Evolutionary conservation across 2,797 vertebrate genomes (phyloP).

Genomic region (Morus bassanus): DNA sequence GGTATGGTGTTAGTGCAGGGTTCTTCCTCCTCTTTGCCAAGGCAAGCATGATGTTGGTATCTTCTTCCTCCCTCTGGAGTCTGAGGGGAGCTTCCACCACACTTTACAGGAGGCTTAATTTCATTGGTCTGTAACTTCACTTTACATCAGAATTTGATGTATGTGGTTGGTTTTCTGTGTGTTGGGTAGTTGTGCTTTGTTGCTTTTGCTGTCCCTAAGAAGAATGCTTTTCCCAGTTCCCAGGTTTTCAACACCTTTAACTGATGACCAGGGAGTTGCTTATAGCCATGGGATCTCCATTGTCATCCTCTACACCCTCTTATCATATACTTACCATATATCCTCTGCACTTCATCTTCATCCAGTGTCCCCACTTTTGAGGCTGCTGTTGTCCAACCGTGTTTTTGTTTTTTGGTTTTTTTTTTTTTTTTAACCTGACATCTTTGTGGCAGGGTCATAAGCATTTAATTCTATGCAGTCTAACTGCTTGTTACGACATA

Average conservation of each 20-base stretch:
- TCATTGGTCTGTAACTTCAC: not conserved
- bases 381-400: not conserved
- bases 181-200: not conserved
- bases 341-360: not conserved
- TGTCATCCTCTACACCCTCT: not conserved
- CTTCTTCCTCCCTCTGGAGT: not conserved
- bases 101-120: not conserved
- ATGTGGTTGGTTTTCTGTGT: not conserved
- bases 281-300: not conserved
- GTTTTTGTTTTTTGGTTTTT: too few relatives aligned
- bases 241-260: not conserved
- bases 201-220: not conserved
- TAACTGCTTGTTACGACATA: not conserved
- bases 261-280: not conserved
- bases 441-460: not conserved
- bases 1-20: accelerated
- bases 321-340: not conserved
- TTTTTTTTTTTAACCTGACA: not conserved
- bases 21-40: not conserved
- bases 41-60: not conserved
- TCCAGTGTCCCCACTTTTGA: not conserved
- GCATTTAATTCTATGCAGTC: not conserved
- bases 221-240: not conserved
- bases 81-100: not conserved
- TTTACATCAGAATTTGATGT: not conserved